Conservation (phyloP, 2,113 vertebrate genomes). For the Pachyramphus minor region DNA sequence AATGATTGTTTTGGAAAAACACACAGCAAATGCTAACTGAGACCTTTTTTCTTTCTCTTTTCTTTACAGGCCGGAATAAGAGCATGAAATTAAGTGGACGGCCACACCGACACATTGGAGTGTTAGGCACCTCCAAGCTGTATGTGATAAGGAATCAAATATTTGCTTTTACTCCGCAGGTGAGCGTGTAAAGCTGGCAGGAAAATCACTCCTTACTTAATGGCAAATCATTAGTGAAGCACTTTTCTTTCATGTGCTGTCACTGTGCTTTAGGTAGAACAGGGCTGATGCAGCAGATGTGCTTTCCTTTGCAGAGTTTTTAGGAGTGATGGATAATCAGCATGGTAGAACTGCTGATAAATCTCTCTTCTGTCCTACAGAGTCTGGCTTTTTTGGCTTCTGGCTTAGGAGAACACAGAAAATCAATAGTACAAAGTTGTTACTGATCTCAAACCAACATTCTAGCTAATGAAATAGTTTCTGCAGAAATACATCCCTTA, state of each 20-base stretch:
- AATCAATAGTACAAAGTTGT: not conserved
- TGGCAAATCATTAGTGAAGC: not conserved
- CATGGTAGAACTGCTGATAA: not conserved
- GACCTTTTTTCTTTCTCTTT: not conserved
- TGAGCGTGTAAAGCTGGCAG: conserved; percentile 44
- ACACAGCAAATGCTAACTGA: not conserved
- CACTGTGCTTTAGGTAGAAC: not conserved
- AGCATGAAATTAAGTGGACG: conserved; percentile 90
- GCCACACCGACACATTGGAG: conserved; percentile 93
- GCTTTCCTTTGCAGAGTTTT: not conserved
- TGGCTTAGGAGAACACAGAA: not conserved
- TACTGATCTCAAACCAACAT: not conserved
- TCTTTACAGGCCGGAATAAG: conserved; percentile 83
- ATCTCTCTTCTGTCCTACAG: not conserved
- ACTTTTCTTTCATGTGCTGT: not conserved
- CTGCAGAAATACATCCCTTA: not conserved
- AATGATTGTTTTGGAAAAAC: not conserved
- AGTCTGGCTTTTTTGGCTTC: not conserved
- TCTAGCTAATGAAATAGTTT: not conserved
- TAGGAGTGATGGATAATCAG: not conserved
- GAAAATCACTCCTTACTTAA: not conserved
- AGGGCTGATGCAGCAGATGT: not conserved
- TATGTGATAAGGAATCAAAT: conserved; percentile 91
- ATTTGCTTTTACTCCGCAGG: conserved; percentile 94
- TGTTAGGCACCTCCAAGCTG: conserved; percentile 97